These are phyloP conservation scores for Parauchenoglanis ngamensis DNA, from an alignment of 2,797 vertebrate genomes.

Conservation along the genomic window DNA sequence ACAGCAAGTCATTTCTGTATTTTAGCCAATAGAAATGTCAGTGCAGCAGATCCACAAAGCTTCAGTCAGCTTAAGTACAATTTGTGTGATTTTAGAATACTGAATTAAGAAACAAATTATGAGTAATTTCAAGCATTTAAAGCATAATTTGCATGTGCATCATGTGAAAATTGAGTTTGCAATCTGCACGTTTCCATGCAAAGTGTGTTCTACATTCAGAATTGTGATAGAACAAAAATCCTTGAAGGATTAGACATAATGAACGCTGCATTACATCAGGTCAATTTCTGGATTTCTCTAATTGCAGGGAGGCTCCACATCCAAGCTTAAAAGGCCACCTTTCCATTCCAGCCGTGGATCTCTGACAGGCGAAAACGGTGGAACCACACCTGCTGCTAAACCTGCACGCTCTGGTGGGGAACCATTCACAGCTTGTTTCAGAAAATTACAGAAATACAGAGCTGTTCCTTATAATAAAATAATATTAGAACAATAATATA, in stretches of 20 bases:
- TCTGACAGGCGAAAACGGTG: slow-evolving; percentile 91
- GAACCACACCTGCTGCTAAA: slow-evolving; percentile 83
- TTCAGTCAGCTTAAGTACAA: not conserved
- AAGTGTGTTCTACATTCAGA: not conserved
- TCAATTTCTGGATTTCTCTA: slow-evolving; percentile 38
- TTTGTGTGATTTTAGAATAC: not conserved
- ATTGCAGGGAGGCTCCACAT: slow-evolving; percentile 82
- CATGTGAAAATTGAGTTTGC: not conserved
- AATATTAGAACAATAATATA: too few species aligned
- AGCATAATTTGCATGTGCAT: not conserved
- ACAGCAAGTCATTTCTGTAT: not conserved
- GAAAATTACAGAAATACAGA: not conserved
- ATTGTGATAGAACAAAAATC: not conserved
- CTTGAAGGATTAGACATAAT: not conserved
- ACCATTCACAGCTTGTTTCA: not conserved
- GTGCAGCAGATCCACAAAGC: not conserved
- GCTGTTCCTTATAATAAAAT: not conserved
- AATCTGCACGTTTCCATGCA: not conserved
- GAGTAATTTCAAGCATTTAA: not conserved
- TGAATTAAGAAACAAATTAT: not conserved
- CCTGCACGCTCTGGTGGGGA: slow-evolving; percentile 78
- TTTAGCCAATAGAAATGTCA: slow-evolving; percentile 16
- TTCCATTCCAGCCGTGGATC: slow-evolving; percentile 96
- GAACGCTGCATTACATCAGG: not conserved
- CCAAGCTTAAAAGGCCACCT: slow-evolving; percentile 91